A percentile compares a stretch with the other conserved stretches of the same genome.
Conservation (phyloP, 1,140 invertebrate species). For the Babylonia areolata region DNA sequence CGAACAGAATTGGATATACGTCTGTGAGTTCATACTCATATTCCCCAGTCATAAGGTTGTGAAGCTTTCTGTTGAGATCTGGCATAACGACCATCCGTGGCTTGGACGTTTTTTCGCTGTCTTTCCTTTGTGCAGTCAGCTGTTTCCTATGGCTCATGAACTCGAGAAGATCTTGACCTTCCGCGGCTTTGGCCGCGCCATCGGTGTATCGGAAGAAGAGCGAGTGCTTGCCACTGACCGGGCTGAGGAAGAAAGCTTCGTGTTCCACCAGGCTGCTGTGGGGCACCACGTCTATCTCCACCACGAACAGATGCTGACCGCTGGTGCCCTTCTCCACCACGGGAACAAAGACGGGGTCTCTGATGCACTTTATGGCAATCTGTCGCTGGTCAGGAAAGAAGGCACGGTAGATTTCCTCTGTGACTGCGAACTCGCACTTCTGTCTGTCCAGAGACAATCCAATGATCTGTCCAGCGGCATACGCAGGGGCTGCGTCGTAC, state of each 20-base stretch:
- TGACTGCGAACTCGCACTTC: slow-evolving; percentile 31
- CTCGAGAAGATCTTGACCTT: neutral
- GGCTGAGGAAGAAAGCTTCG: slow-evolving; percentile 34
- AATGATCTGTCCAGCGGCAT: slow-evolving; percentile 19
- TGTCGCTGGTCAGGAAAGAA: slow-evolving; percentile 33
- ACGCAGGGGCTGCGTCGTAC: neutral
- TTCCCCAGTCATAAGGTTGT: slow-evolving; percentile 39
- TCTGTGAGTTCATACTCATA: slow-evolving; percentile 31
- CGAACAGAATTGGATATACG: slow-evolving; percentile 44
- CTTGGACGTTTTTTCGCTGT: slow-evolving; percentile 12
- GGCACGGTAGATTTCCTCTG: slow-evolving; percentile 20
- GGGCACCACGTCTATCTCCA: slow-evolving; percentile 50
- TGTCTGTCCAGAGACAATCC: slow-evolving; percentile 28
- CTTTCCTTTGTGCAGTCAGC: slow-evolving; percentile 15
- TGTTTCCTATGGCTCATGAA: slow-evolving; percentile 29
- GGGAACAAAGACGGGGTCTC: slow-evolving; percentile 44
- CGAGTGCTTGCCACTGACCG: neutral
- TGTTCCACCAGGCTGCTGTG: neutral
- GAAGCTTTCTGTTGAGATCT: slow-evolving; percentile 45
- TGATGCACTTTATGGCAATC: slow-evolving; percentile 37
- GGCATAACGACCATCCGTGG: neutral
- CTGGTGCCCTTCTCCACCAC: slow-evolving; percentile 32
- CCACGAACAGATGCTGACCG: slow-evolving; percentile 29
- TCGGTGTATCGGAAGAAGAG: slow-evolving; percentile 26
- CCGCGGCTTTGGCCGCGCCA: neutral